Evolutionary conservation across 2,888 invertebrate species (phyloP).

Genomic region (Temnothorax unifasciatus): DNA sequence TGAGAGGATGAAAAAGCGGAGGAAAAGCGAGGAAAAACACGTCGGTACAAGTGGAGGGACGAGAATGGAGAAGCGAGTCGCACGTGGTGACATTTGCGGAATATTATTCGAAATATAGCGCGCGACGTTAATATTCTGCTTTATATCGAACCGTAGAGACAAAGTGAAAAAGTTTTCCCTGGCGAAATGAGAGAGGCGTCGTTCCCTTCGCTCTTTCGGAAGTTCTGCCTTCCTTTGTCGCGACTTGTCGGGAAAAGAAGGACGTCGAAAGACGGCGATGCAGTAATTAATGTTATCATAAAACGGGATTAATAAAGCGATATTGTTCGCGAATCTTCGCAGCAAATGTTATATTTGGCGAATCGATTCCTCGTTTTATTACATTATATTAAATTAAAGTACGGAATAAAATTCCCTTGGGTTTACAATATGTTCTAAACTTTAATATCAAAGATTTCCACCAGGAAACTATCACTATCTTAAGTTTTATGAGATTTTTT

Average conservation of each 20-base stretch:
- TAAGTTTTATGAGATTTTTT: neutral
- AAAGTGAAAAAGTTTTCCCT: slow-evolving; percentile 64
- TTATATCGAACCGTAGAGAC: slow-evolving; percentile 60
- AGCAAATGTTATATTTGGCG: slow-evolving; percentile 35
- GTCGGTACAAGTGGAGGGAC: slow-evolving; percentile 8
- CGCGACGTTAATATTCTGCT: slow-evolving; percentile 67
- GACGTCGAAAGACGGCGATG: slow-evolving; percentile 20
- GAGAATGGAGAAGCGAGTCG: slow-evolving; percentile 23
- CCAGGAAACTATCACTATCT: neutral
- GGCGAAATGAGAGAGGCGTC: slow-evolving; percentile 43
- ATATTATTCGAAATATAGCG: slow-evolving; percentile 65
- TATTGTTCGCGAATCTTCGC: neutral
- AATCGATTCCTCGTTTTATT: neutral
- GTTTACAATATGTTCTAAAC: neutral
- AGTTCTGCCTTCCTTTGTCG: slow-evolving; percentile 28
- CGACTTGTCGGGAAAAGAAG: neutral
- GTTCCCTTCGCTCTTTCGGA: slow-evolving; percentile 46
- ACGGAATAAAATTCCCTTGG: neutral
- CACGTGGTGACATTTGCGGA: slow-evolving; percentile 46
- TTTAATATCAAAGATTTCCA: neutral
- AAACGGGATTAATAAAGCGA: slow-evolving; percentile 37
- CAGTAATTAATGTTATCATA: slow-evolving; percentile 58
- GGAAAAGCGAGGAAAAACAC: slow-evolving; percentile 15
- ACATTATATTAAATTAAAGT: slow-evolving; percentile 11
- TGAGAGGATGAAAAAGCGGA: neutral